Evolutionary conservation across 2,888 invertebrate genomes (phyloP).

Genomic region (Pharmacophagus antenor): DNA sequence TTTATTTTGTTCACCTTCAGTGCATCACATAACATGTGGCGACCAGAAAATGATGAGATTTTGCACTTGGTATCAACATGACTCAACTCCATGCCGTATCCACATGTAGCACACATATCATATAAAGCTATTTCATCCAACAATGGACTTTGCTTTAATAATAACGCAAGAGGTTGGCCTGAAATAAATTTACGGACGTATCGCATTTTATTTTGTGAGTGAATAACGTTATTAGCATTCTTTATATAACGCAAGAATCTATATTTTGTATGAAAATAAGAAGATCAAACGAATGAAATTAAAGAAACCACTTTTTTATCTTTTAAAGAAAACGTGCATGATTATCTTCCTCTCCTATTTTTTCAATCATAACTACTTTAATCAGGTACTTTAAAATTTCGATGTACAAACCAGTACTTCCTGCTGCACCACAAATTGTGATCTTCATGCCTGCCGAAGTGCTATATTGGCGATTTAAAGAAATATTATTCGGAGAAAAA

Average conservation of each 20-base stretch:
- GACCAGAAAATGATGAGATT: slow-evolving; percentile 66
- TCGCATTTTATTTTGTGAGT: too few species aligned
- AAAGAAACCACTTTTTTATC: too few species aligned
- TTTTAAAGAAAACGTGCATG: too few species aligned
- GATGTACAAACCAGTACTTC: slow-evolving; percentile 62
- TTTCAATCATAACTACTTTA: too few species aligned
- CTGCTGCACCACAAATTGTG: slow-evolving; percentile 78
- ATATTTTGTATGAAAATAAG: too few species aligned
- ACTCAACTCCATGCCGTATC: slow-evolving; percentile 71
- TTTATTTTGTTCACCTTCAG: slow-evolving; percentile 49
- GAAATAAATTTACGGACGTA: slow-evolving; percentile 14
- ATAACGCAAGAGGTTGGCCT: slow-evolving; percentile 70
- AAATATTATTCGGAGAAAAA: background rate
- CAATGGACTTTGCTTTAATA: slow-evolving; percentile 71
- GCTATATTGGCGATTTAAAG: slow-evolving; percentile 40
- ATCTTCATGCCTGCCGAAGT: slow-evolving; percentile 75
- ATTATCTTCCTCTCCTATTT: too few species aligned
- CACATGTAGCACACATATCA: slow-evolving; percentile 64
- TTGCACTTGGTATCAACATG: slow-evolving; percentile 74
- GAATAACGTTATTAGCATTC: too few species aligned
- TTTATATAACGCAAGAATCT: too few species aligned
- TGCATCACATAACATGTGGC: slow-evolving; percentile 68
- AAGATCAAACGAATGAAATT: too few species aligned
- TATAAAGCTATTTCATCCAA: slow-evolving; percentile 72
- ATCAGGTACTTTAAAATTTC: too few species aligned